Percentiles rank a stretch among this genome's conserved stretches.
Evolutionary conservation across 2,113 vertebrate species (phyloP).

Genomic region (Rhizomys pruinosus): DNA sequence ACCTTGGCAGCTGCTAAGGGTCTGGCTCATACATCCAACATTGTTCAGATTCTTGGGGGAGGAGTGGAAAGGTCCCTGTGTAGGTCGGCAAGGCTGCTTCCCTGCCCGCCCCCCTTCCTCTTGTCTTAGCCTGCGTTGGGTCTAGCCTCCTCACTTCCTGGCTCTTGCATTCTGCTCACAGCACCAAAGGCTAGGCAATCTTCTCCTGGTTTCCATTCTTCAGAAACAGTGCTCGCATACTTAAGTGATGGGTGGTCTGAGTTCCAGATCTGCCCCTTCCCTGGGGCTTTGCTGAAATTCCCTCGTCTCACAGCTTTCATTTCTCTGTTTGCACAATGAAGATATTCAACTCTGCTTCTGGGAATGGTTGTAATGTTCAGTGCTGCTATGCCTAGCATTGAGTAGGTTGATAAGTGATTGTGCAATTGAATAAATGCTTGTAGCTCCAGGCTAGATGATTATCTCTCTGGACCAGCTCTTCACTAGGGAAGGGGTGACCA

Average conservation of each 20-base stretch:
- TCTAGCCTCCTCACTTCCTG: background rate
- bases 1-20: background rate
- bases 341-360: background rate
- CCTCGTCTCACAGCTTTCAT: background rate
- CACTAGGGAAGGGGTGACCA: background rate
- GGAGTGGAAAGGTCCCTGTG: background rate
- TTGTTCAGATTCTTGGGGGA: slow-evolving; percentile 32
- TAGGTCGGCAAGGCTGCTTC: background rate
- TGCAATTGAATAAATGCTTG: background rate
- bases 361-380: background rate
- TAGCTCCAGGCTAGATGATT: background rate
- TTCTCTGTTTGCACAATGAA: background rate
- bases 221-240: background rate
- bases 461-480: background rate
- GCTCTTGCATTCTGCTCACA: background rate
- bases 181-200: background rate
- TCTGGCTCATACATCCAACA: background rate
- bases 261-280: background rate
- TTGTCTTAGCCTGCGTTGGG: rapidly evolving
- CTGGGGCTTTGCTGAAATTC: background rate
- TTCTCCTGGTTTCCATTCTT: background rate
- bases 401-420: background rate
- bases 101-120: background rate
- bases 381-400: rapidly evolving
- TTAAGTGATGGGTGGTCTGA: rapidly evolving